Percentiles rank a stretch among this genome's conserved stretches.
These are phyloP conservation scores for Drosophila prostipennis DNA, from an alignment of 2,888 invertebrate genomes.

Conservation along the genomic window DNA sequence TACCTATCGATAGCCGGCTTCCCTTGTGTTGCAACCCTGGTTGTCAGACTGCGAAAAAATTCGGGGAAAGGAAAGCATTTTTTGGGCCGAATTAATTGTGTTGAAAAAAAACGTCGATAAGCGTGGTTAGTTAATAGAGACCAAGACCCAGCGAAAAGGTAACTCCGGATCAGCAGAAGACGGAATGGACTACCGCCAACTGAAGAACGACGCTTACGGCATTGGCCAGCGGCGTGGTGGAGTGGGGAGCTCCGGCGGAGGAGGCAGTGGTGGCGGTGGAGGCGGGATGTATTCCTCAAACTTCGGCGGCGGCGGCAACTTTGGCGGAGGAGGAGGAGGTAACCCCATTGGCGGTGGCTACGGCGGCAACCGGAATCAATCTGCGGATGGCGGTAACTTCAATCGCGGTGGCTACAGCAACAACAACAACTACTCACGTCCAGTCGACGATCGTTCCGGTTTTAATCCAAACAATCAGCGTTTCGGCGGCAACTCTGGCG, in stretches of 20 bases:
- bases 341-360: conserved; percentile 21
- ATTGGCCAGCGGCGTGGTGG: conserved; percentile 59
- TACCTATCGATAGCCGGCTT: too few species aligned
- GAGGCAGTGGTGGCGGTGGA: conserved; percentile 22
- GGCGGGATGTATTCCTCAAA: conserved; percentile 53
- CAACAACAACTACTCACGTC: conserved; percentile 18
- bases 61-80: conserved; percentile 14
- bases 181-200: conserved; percentile 54
- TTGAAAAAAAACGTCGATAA: neutral
- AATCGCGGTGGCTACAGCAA: conserved; percentile 29
- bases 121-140: neutral
- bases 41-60: conserved; percentile 12
- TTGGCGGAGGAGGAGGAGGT: conserved; percentile 19
- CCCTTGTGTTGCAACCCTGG: too few species aligned
- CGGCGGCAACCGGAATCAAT: conserved; percentile 4
- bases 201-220: conserved; percentile 57
- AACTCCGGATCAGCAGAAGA: conserved; percentile 5
- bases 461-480: conserved; percentile 18
- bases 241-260: conserved; percentile 15
- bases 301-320: conserved; percentile 29
- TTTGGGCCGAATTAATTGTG: neutral
- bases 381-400: conserved; percentile 20
- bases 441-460: conserved; percentile 10
- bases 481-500: conserved; percentile 20
- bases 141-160: neutral